phyloP scores from a whole-genome alignment of 1,140 invertebrate species.

The Orius insidiosus region DNA sequence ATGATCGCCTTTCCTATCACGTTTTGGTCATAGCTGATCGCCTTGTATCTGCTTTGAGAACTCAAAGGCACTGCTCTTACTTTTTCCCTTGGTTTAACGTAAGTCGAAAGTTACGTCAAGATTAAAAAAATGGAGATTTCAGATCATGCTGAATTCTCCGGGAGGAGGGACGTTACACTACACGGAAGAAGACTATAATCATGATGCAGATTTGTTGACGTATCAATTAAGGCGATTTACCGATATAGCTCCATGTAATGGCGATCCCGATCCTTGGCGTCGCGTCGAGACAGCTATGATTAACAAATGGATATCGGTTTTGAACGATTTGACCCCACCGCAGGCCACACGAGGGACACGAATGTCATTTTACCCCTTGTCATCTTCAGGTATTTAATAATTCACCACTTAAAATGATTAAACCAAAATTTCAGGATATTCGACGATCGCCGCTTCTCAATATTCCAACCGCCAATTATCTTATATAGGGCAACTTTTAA shows the following conservation, averaged over 20 bases:
- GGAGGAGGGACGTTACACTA: constrained; percentile 21
- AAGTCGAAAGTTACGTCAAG: too few species aligned
- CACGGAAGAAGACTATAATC: constrained; percentile 31
- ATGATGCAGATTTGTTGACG: constrained; percentile 31
- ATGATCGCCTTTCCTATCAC: constrained; percentile 30
- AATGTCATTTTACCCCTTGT: constrained; percentile 12
- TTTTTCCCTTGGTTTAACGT: constrained; percentile 34
- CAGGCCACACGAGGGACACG: constrained; percentile 19
- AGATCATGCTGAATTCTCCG: constrained; percentile 20
- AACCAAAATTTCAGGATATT: constrained; percentile 12
- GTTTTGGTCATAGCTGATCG: constrained; percentile 31
- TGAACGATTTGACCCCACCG: constrained; percentile 25
- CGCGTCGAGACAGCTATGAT: constrained; percentile 21
- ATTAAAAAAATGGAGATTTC: too few species aligned
- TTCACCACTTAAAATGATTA: not conserved
- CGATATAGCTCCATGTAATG: constrained; percentile 14
- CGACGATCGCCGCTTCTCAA: constrained; percentile 16
- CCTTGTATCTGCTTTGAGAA: constrained; percentile 28
- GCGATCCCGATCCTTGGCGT: constrained; percentile 17
- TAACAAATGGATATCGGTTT: constrained; percentile 26
- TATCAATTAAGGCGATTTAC: constrained; percentile 27
- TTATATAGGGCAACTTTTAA: constrained; percentile 20
- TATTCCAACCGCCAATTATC: constrained; percentile 22
- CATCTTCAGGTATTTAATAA: constrained; percentile 9
- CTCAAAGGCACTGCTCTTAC: constrained; percentile 32